A percentile compares a stretch with the other conserved stretches of the same genome.
These are phyloP conservation scores for Clitarchus hookeri DNA, from an alignment of 2,888 invertebrate species.

Conservation along the genomic window DNA sequence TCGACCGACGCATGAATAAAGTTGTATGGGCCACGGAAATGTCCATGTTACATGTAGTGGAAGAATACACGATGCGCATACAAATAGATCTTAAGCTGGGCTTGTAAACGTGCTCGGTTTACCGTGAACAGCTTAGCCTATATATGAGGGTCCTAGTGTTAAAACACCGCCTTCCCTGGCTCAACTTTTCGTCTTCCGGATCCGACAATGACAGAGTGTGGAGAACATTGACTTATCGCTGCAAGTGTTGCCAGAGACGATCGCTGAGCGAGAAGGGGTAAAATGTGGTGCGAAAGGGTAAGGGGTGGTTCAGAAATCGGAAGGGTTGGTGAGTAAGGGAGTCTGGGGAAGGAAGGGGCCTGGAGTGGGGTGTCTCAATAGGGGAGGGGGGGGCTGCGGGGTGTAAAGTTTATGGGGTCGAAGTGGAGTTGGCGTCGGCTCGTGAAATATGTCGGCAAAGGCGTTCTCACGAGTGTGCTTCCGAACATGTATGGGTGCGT, in stretches of 20 bases:
- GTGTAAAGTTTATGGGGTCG: conserved; percentile 14
- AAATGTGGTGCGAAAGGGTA: not conserved
- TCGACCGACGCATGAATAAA: no score
- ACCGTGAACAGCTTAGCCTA: no score
- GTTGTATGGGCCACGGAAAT: no score
- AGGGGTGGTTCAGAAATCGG: not conserved
- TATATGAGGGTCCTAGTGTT: no score
- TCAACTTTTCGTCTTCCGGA: not conserved
- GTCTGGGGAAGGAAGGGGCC: not conserved
- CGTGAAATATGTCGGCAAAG: not conserved
- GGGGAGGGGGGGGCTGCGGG: not conserved
- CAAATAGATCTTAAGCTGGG: no score
- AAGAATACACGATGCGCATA: no score
- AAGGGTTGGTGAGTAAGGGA: not conserved
- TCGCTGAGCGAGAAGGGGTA: not conserved
- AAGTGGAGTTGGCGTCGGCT: not conserved
- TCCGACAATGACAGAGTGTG: not conserved
- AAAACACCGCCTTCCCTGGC: no score
- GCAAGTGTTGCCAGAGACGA: not conserved
- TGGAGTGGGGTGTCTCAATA: not conserved
- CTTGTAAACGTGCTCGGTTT: no score
- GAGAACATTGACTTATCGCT: not conserved
- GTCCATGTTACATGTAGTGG: no score
- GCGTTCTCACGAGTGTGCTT: not conserved
- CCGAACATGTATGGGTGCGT: not conserved